These are phyloP conservation scores for Zosterops hypoxanthus DNA, from an alignment of 2,113 vertebrate species.

Conservation along the genomic window DNA sequence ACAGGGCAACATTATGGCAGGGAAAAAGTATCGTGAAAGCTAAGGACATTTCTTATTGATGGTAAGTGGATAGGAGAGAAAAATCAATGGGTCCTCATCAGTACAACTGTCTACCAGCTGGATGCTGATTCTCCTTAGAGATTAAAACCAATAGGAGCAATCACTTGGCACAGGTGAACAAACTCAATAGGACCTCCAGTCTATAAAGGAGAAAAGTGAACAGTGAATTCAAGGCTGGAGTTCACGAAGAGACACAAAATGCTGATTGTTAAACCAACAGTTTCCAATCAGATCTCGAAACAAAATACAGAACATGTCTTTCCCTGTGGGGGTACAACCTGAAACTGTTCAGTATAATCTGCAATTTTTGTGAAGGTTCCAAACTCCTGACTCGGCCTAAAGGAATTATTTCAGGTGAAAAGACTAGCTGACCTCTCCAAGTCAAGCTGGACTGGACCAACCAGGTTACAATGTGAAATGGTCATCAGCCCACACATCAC, in stretches of 20 bases:
- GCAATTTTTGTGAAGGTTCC: background rate
- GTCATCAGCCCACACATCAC: background rate
- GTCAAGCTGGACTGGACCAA: background rate
- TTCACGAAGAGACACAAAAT: background rate
- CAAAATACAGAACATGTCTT: background rate
- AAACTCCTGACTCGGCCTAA: background rate
- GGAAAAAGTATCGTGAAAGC: conserved; percentile 7
- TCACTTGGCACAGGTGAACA: background rate
- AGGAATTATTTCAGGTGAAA: background rate
- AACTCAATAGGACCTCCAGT: background rate
- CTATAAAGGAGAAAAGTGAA: background rate
- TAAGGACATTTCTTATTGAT: conserved; percentile 24
- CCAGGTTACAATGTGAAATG: background rate
- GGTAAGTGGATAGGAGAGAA: background rate
- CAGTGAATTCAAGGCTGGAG: background rate
- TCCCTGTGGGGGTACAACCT: background rate
- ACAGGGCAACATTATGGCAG: background rate
- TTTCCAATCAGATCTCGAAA: background rate
- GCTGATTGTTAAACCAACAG: background rate
- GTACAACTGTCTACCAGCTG: background rate
- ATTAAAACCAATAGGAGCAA: conserved; percentile 22
- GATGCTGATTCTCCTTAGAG: background rate
- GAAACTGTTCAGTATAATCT: background rate
- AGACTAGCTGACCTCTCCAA: background rate
- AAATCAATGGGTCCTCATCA: conserved; percentile 46